phyloP scores from a whole-genome alignment of 2,888 invertebrate species.

The Parapristionchus giblindavisi region DNA sequence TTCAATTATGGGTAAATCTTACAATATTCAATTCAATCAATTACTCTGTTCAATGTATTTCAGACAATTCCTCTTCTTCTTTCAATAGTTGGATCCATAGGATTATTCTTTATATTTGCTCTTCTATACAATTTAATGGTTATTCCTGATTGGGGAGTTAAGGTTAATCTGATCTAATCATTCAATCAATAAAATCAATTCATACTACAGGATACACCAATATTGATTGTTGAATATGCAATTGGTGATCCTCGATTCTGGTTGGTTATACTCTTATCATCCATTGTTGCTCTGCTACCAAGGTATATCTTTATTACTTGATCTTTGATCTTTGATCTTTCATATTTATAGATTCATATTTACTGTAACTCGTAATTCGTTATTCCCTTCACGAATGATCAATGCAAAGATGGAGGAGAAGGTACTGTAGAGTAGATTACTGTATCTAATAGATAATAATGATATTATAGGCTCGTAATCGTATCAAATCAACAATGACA shows the following conservation, averaged over 20 bases:
- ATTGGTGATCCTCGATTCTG: slow-evolving; percentile 82
- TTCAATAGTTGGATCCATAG: slow-evolving; percentile 82
- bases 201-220: slow-evolving; percentile 87
- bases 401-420: slow-evolving; percentile 35
- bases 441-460: no score
- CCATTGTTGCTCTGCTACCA: slow-evolving; percentile 83
- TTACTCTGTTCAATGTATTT: slow-evolving; percentile 65
- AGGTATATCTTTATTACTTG: slow-evolving; percentile 75
- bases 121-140: slow-evolving; percentile 82
- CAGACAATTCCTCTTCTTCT: slow-evolving; percentile 86
- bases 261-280: slow-evolving; percentile 81
- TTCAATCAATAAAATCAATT: neutral
- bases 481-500: slow-evolving; percentile 19
- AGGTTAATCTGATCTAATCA: slow-evolving; percentile 5
- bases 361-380: slow-evolving; percentile 37
- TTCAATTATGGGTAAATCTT: slow-evolving; percentile 86
- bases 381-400: slow-evolving; percentile 41
- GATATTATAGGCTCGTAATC: neutral
- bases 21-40: neutral
- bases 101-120: slow-evolving; percentile 84
- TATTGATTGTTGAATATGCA: slow-evolving; percentile 85
- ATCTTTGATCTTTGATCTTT: neutral
- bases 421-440: no score
- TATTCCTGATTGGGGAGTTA: slow-evolving; percentile 82
- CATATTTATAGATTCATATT: slow-evolving; percentile 37